Percentiles rank a stretch among this genome's conserved stretches.
phyloP scores from a whole-genome alignment of 2,888 invertebrate species.

The Mycogona germanica region DNA sequence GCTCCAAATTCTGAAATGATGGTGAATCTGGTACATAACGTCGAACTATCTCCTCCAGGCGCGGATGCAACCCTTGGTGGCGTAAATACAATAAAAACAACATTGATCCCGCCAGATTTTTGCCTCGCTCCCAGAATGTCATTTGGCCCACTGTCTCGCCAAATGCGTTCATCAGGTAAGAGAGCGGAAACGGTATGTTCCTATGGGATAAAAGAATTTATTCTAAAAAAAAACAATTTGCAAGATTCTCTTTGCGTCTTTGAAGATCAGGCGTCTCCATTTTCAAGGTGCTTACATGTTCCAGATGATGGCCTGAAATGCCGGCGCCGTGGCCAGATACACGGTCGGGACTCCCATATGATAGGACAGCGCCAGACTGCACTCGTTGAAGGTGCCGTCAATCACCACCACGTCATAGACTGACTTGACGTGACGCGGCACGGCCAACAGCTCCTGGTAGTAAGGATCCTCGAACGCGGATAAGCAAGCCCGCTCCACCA shows the following conservation, averaged over 20 bases:
- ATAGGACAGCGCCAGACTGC: neutral
- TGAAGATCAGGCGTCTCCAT: no score
- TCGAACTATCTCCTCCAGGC: neutral
- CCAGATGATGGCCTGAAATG: no score
- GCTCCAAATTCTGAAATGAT: constrained; percentile 1
- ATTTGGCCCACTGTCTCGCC: neutral
- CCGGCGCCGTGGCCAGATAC: no score
- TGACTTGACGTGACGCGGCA: neutral
- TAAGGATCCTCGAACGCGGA: no score
- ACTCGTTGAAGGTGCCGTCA: constrained; percentile 7
- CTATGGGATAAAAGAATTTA: no score
- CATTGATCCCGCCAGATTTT: neutral
- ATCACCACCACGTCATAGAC: constrained; percentile 8
- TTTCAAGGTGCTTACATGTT: no score
- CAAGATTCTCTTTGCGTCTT: no score
- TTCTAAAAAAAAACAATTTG: neutral
- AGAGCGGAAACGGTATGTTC: no score
- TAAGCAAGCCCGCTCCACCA: neutral
- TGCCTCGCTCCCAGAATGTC: constrained; percentile 1
- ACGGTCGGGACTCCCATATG: constrained; percentile 6
- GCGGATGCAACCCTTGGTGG: no score
- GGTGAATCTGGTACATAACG: neutral
- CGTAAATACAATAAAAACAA: no score
- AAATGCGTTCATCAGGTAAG: no score
- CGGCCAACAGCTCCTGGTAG: neutral